These are phyloP conservation scores for Chrysemys picta DNA, from an alignment of 2,113 vertebrate species.

Conservation along the genomic window DNA sequence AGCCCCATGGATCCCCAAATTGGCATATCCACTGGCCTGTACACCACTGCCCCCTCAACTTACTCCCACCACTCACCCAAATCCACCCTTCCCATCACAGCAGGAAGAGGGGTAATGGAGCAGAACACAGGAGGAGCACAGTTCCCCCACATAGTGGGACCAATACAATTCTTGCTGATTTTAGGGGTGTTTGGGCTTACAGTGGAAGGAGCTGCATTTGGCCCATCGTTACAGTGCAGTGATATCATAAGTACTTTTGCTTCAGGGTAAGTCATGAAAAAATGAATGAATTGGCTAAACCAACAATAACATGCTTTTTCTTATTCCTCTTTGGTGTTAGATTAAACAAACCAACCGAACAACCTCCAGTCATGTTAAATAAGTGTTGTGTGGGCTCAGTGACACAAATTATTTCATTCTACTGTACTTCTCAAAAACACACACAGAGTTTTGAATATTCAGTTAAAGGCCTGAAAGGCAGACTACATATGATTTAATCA, in stretches of 20 bases:
- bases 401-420: slow-evolving; percentile 13
- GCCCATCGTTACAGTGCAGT: background rate
- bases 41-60: background rate
- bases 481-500: slow-evolving; percentile 33
- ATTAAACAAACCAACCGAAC: background rate
- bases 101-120: background rate
- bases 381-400: slow-evolving; percentile 18
- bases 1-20: background rate
- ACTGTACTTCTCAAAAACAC: slow-evolving; percentile 25
- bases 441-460: background rate
- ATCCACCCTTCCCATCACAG: background rate
- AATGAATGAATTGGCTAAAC: slow-evolving; percentile 36
- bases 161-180: background rate
- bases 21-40: background rate
- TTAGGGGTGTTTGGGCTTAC: background rate
- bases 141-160: background rate
- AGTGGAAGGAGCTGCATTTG: background rate
- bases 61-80: background rate
- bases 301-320: slow-evolving; percentile 46
- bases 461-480: slow-evolving; percentile 11
- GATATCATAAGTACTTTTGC: slow-evolving; percentile 51
- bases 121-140: background rate
- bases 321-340: background rate
- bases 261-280: slow-evolving; percentile 52
- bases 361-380: slow-evolving; percentile 45